Conservation (phyloP, 1,140 invertebrate genomes). For the Druon quercuslanigerum region DNA sequence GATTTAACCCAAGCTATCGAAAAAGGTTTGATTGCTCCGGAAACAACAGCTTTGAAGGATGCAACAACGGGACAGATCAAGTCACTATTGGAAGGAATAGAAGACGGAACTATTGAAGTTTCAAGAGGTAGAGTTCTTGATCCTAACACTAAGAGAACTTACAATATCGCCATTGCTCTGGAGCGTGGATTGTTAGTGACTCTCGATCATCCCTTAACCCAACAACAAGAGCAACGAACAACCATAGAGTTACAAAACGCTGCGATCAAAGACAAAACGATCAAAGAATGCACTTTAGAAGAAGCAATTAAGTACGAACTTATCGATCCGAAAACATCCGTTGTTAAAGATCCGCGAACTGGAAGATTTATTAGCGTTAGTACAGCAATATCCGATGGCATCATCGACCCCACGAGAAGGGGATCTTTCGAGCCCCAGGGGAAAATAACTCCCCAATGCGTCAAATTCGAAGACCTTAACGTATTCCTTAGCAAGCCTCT, state of each 20-base stretch:
- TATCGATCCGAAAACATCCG: constrained; percentile 84
- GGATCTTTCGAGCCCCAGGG: constrained; percentile 82
- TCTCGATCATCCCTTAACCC: constrained; percentile 81
- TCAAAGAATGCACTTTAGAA: constrained; percentile 83
- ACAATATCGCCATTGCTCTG: constrained; percentile 85
- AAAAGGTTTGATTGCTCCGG: constrained; percentile 84
- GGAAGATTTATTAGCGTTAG: constrained; percentile 84
- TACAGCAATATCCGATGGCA: constrained; percentile 82
- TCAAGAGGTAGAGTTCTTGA: constrained; percentile 86
- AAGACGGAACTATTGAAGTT: constrained; percentile 87
- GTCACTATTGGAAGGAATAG: constrained; percentile 84
- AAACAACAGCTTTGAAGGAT: constrained; percentile 87
- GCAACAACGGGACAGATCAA: constrained; percentile 83
- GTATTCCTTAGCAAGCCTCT: constrained; percentile 84
- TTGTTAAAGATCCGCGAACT: constrained; percentile 86
- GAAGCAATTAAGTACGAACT: constrained; percentile 87
- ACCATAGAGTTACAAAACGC: constrained; percentile 70
- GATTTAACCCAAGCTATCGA: constrained; percentile 84
- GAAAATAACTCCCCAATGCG: constrained; percentile 79
- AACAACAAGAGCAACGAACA: constrained; percentile 46
- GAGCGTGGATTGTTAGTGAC: constrained; percentile 85
- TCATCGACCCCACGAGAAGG: constrained; percentile 81
- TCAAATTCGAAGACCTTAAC: constrained; percentile 84
- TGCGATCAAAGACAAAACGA: constrained; percentile 71
- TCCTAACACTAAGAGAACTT: constrained; percentile 83